phyloP scores from a whole-genome alignment of 53 echinoderm and acorn worm species.

The Arbacia lixula region DNA sequence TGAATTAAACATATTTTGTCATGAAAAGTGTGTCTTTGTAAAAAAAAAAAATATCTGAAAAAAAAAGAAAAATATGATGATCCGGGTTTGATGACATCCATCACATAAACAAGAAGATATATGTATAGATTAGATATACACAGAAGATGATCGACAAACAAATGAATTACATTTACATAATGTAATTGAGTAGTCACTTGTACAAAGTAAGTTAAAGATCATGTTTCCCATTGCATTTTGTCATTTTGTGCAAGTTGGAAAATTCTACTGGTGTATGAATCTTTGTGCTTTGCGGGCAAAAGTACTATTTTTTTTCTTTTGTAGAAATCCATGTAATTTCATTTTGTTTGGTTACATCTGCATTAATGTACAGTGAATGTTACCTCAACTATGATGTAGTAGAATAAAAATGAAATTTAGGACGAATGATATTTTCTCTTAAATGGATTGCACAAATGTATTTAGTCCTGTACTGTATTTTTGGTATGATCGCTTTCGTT shows the following conservation, averaged over 20 bases:
- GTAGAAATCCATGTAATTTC: slow-evolving; percentile 27
- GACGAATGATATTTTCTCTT: not conserved
- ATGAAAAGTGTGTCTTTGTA: slow-evolving; percentile 21
- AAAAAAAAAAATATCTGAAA: not conserved
- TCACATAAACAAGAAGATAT: slow-evolving; percentile 14
- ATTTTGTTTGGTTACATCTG: not conserved
- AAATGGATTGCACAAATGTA: slow-evolving; percentile 28
- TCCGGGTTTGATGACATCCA: too few species aligned
- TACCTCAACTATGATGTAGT: slow-evolving; percentile 40
- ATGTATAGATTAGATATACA: not conserved
- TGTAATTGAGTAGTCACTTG: too few species aligned
- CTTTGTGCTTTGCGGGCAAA: slow-evolving; percentile 58
- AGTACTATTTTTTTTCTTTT: slow-evolving; percentile 53
- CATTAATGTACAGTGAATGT: slow-evolving; percentile 36
- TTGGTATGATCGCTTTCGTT: slow-evolving; percentile 8
- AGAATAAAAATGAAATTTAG: slow-evolving; percentile 27
- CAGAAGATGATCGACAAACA: not conserved
- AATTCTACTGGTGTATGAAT: slow-evolving; percentile 3
- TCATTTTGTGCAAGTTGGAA: slow-evolving; percentile 9
- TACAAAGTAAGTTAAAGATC: slow-evolving; percentile 12
- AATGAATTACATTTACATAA: too few species aligned
- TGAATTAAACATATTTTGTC: not conserved
- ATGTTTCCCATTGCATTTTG: slow-evolving; percentile 6
- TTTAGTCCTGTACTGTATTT: not conserved
- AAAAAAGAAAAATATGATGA: too few species aligned